These are phyloP conservation scores for Netelia inedita DNA, from an alignment of 2,888 invertebrate genomes.

Conservation along the genomic window DNA sequence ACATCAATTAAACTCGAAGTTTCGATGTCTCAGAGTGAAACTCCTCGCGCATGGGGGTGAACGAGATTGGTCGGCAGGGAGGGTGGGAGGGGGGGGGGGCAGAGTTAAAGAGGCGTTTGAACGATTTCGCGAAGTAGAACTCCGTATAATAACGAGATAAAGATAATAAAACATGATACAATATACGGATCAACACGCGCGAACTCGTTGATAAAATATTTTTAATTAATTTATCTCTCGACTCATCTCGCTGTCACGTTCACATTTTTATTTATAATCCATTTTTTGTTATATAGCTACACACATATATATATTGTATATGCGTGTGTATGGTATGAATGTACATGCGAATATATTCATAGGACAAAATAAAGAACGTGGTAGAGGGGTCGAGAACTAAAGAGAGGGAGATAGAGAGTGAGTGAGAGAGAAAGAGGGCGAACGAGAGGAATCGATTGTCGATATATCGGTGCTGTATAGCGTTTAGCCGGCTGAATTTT, in stretches of 20 bases:
- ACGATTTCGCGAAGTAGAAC: no score
- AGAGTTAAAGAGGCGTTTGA: background rate
- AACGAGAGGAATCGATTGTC: slow-evolving; percentile 24
- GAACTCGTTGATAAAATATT: no score
- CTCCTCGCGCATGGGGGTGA: slow-evolving; percentile 38
- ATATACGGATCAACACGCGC: no score
- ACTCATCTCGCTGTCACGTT: no score
- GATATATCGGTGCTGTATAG: slow-evolving; percentile 20
- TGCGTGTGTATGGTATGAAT: background rate
- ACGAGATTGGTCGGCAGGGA: no score
- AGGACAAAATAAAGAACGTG: background rate
- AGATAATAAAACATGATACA: no score
- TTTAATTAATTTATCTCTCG: no score
- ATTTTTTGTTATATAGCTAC: background rate
- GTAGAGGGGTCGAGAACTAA: background rate
- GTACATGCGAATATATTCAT: background rate
- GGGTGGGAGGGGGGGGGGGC: background rate
- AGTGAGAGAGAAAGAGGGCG: background rate
- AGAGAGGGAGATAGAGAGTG: background rate
- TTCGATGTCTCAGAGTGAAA: slow-evolving; percentile 58
- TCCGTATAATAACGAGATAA: no score
- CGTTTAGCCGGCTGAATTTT: slow-evolving; percentile 45
- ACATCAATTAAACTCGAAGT: slow-evolving; percentile 67
- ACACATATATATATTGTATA: background rate
- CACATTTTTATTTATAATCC: background rate